Base-by-base conservation (phyloP, 2,888 invertebrate species). In the Vesta saturnalis region DNA sequence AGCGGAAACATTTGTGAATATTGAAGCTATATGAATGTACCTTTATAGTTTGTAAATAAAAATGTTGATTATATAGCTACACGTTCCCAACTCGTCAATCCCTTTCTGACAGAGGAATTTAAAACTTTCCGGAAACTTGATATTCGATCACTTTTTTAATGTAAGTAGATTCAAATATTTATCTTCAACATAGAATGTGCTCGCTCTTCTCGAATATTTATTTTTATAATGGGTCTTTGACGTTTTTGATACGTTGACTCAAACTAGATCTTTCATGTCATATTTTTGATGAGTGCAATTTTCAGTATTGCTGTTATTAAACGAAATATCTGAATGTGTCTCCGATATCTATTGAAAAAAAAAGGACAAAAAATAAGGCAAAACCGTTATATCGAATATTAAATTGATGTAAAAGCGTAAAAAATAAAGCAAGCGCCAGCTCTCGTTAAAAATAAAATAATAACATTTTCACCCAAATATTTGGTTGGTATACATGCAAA, bases 51-150 rank as follows among this genome's bases (percentile, higher is more conserved):
- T 52, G 6, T 19, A 52, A 52, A 52, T 52, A 52, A 52, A 39
- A 52, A 52, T 52, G 52, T 52, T 52, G 52, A 52, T 52, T 52
- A 52, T 52, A 52, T 52, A 52, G 16, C 52, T 18, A n/a, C 18
- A 52, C 19, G 52, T 18, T 52, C 52, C 52, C 52, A 12, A 52
- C 19, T 52, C 52, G 52, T 52, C 52, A 52, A 52, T 52, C 19
- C 52, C 39, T 21, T 52, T 19, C 21, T 52, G 52, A 52, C 52
- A 52, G 52, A 12, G 52, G 52, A 52, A 52, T 52, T 56, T 56
- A 56, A 56, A 56, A 56, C 56, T 56, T 56, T 56, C 30, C 56
- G 35, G 56, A 35, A 35, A 56, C 56, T 56, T 23, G 56, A 35
- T 56, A 56, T 56, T 52, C 52, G 52, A 52, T 52, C 52, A 52